Evolutionary conservation across 2,888 invertebrate genomes (phyloP), one percentile per base, ranked within the genome.

Genomic region (Chromoteleia sp.): DNA sequence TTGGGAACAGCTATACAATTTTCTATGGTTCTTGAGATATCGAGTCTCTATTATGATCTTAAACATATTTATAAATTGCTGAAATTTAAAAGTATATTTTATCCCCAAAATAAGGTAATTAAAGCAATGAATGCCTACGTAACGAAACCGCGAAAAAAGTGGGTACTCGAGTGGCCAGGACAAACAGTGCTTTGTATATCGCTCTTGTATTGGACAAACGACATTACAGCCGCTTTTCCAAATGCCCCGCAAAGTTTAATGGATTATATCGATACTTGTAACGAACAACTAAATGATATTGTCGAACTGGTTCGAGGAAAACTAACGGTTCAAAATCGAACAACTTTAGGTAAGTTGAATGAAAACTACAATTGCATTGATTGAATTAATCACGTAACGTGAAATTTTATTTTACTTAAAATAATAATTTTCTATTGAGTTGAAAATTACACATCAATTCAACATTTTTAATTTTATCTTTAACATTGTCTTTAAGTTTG

Each of bases 121-220:
- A 90, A 92, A 43, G 91, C 93, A 0, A 89, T 93, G 82, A 91
- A 92, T 19, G 92, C 90, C 0, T 94, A 93, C 84, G 68, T 84
- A 0, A 90, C 86, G 12, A 92, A 91, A 70, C 48, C 79, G 0
- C 87, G 94, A 54, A 90, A 92, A 25, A 89, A 92, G 67, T 95
- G 95, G 95, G 94, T 94, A 0, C 89, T 93, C 29, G 92, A 93
- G 48, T 95, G 94, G 94, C 95, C 95, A 0, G 94, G 94, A 2
- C 95, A 95, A 90, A 93, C 94, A 3, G 93, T 95, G 5, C 92
- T 97, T 76, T 96, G 95, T 84, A 93, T 95, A 83, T 94, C 96
- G 1, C 96, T 96, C 92, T 94, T 97, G 82, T 98, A 95, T 89
- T 98, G 98, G 98, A 98, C 98, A 0, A 93, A 94, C 0, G 96